Evolutionary conservation across 64 coral and sea anemone genomes (phyloP), one percentile per base, ranked within the genome.

Genomic region (Porites australiensis): DNA sequence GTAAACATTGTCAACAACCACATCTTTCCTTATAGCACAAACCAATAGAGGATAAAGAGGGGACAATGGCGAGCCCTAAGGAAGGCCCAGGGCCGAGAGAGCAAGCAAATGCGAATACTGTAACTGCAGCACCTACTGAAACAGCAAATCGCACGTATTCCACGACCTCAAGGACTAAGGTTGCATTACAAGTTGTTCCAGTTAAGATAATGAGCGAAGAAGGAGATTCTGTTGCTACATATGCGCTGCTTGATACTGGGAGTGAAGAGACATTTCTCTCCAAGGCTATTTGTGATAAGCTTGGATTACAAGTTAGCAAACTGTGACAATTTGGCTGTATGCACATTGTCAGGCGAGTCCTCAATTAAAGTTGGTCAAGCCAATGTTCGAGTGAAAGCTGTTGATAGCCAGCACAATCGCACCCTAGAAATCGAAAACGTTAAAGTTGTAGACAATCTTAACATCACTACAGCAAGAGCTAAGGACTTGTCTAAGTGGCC

Each of bases 201-300:
- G 63, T 82, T 13, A 46, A 50, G 18, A 20, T 90, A 64, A 16
- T 68, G 10, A 75, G 76, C 11, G 71, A 13, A 64, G 71, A 70
- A 63, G 77, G 16, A n/a, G 44, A 79, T 12, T 21, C 62, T 22
- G 77, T 90, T 13, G 55, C 10, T 18, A 82, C 64, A 2, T 90
- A 79, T 50, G 76, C 77, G 15, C 58, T 77, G 18, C 74, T 89
- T 48, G 58, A 89, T 43, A 77, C 87, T 44, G 87, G 87, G 12
- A 79, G 87, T 66, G 64, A 90, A 64, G 75, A 90, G 19, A 67
- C 88, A 13, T 90, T 90, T 81, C 50, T 90, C 14, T 46, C 88
- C 0, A 70, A 69, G 64, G 23, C 21, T 9, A 79, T 79, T 20
- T 77, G 45, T 72, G 64, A 90, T n/a, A 81, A 70, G 63, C 65